phyloP scores from a whole-genome alignment of 2,113 vertebrate genomes.

The Ptilonorhynchus violaceus region DNA sequence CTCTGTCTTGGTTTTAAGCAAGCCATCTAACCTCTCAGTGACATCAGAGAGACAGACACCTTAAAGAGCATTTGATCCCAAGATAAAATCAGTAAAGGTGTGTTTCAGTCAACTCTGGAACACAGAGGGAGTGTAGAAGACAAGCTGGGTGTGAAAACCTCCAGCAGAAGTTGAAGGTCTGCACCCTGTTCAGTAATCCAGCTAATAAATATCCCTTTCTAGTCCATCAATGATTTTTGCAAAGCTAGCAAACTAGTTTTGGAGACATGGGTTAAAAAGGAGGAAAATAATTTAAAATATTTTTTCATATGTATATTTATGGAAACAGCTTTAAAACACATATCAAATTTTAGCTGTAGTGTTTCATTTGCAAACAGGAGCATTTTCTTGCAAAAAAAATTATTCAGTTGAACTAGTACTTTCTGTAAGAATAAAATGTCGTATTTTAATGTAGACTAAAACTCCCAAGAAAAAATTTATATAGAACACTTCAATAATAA shows the following conservation, averaged over 20 bases:
- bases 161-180: not conserved
- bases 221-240: not conserved
- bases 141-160: not conserved
- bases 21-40: not conserved
- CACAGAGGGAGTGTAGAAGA: not conserved
- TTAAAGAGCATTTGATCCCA: not conserved
- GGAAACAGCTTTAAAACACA: not conserved
- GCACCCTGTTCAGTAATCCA: not conserved
- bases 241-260: not conserved
- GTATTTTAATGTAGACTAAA: not conserved
- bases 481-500: not conserved
- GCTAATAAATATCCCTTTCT: not conserved
- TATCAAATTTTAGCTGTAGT: not conserved
- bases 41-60: not conserved
- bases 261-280: not conserved
- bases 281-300: not conserved
- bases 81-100: not conserved
- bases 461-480: not conserved
- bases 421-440: not conserved
- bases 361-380: not conserved
- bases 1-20: accelerated
- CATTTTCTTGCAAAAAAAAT: not conserved
- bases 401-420: not conserved
- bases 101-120: not conserved
- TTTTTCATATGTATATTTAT: not conserved